Percentiles rank a stretch among this genome's conserved stretches.
These are phyloP conservation scores for Nothobranchius kuhntae DNA, from an alignment of 2,113 vertebrate genomes.

Conservation along the genomic window DNA sequence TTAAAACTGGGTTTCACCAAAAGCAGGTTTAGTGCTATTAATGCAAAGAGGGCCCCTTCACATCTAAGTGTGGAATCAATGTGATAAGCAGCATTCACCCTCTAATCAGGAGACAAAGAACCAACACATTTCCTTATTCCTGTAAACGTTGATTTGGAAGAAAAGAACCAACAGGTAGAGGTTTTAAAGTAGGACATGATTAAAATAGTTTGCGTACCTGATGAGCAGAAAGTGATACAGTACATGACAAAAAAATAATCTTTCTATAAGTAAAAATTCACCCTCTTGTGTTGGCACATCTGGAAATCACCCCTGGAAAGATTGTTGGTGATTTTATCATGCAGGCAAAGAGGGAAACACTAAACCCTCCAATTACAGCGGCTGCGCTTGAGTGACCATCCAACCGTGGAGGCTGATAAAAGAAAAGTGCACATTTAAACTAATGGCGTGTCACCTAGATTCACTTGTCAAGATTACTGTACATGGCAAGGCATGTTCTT, in stretches of 20 bases:
- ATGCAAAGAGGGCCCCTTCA: conserved; percentile 49
- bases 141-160: conserved; percentile 41
- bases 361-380: conserved; percentile 21
- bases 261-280: conserved; percentile 14
- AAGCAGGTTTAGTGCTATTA: conserved; percentile 55
- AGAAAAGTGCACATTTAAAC: conserved; percentile 17
- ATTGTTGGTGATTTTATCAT: conserved; percentile 25
- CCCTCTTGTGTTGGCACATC: conserved; percentile 23
- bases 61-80: conserved; percentile 28
- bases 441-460: conserved; percentile 17
- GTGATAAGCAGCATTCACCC: conserved; percentile 40
- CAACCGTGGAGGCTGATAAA: conserved; percentile 22
- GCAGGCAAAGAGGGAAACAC: conserved; percentile 8
- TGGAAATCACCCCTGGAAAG: conserved; percentile 32
- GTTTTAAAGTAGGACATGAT: conserved; percentile 14
- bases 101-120: conserved; percentile 25
- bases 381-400: conserved; percentile 19
- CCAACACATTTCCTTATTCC: conserved; percentile 21
- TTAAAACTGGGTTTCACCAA: conserved; percentile 56
- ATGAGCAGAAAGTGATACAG: conserved; percentile 28
- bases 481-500: conserved; percentile 54
- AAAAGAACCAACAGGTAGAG: conserved; percentile 1
- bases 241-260: conserved; percentile 12
- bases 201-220: conserved; percentile 15
- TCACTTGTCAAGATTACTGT: conserved; percentile 45